Conservation (phyloP, 2,113 vertebrate genomes). For the Gymnocephalus cernua region DNA sequence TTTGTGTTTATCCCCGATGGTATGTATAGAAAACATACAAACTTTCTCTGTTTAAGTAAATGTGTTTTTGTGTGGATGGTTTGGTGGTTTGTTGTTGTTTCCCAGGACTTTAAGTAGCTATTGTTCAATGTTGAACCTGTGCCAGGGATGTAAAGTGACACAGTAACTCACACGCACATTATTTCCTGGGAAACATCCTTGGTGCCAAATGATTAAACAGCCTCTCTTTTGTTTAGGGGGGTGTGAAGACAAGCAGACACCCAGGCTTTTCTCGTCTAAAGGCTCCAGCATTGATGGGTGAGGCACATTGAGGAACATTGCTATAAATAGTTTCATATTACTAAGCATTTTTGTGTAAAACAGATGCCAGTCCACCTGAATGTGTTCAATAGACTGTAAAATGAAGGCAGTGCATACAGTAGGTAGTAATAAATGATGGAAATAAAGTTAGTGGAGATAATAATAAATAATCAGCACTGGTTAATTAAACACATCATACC, state of each 20-base stretch:
- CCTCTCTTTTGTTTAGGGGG: constrained; percentile 64
- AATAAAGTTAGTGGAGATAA: neutral
- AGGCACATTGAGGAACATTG: constrained; percentile 38
- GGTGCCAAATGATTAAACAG: constrained; percentile 33
- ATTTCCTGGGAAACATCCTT: constrained; percentile 13
- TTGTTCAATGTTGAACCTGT: constrained; percentile 20
- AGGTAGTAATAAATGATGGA: neutral
- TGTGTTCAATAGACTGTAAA: neutral
- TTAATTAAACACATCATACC: neutral
- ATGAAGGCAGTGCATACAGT: neutral
- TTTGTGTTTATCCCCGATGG: constrained; percentile 74
- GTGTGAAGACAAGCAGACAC: constrained; percentile 22
- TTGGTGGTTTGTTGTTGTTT: neutral
- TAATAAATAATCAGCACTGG: neutral
- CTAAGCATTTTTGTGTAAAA: neutral
- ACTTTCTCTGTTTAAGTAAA: neutral
- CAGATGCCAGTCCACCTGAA: neutral
- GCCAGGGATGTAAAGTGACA: constrained; percentile 38
- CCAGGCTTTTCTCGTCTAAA: neutral
- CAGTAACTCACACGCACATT: constrained; percentile 43
- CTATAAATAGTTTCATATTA: neutral
- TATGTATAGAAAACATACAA: constrained; percentile 33
- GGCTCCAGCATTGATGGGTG: constrained; percentile 52
- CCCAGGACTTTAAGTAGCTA: neutral
- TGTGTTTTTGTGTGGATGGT: neutral